Evolutionary conservation across 2,888 invertebrate genomes (phyloP), one percentile per base, ranked within the genome.

Genomic region (Allacma fusca): DNA sequence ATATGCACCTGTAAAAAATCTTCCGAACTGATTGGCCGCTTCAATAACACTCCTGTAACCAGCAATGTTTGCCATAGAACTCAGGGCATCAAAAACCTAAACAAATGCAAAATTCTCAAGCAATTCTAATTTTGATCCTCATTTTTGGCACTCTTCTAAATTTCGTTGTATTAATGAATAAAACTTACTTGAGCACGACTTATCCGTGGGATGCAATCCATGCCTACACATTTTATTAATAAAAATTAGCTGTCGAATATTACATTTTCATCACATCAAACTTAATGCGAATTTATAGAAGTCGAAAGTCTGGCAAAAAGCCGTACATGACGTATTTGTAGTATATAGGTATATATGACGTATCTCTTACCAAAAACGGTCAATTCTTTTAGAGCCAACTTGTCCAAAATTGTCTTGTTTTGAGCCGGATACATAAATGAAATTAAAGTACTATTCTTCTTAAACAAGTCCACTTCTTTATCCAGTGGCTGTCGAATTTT

Each of bases 1-100:
- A 50, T 57, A 75, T 84, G 85, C 86, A 93, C 94, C 94, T 80
- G 94, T 91, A 87, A 96, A 95, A 88, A 96, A 96, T 83, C 95
- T 88, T n/a, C 95, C 95, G 87, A 94, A 96, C 86, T 95, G 90
- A 83, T 94, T 94, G 0, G 95, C 93, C 12, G 95, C 95, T 88
- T 95, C 95, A 34, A 96, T 90, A 19, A 96, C 95, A 0, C 95
- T 94, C 71, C 95, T 90, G 87, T 96, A 96, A 4, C 95, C 94
- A 29, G 94, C 90, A 81, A 96, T 93, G 86, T 96, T 96, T 0
- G 95, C 94, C 96, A 96, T 96, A 0, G 95, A 95, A 86, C 94
- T 94, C 1, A 96, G 89, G 0, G 93, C 95, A 87, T 96, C 95
- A 87, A 94, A 96, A 0, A 94, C 94, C 59, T 76, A 57, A 16